A percentile compares a stretch with the other conserved stretches of the same genome.
Conservation (phyloP, 2,888 invertebrate genomes). For the Limnephilus lunatus region DNA sequence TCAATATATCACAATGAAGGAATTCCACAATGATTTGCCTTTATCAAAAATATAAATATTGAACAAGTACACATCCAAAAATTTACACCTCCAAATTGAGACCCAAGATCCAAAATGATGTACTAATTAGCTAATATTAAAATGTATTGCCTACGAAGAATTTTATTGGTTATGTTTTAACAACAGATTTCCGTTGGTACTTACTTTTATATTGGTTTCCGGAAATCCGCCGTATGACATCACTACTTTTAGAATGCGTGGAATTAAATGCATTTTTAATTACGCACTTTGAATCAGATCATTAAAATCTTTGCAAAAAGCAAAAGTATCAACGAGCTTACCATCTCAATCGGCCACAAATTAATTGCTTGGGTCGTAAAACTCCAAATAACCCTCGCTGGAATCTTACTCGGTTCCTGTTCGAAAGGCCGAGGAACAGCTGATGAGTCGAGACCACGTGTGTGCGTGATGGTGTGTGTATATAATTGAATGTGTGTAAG, state of each 20-base stretch:
- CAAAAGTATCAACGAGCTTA: neutral
- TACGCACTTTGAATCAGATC: neutral
- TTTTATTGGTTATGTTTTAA: too few species aligned
- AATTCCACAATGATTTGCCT: too few species aligned
- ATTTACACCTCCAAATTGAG: too few species aligned
- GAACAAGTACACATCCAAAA: too few species aligned
- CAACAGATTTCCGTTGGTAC: too few species aligned
- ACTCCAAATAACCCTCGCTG: neutral
- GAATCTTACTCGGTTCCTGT: constrained; percentile 24
- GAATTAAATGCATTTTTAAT: neutral
- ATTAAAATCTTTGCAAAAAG: neutral
- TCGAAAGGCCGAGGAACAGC: constrained; percentile 7
- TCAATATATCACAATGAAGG: too few species aligned
- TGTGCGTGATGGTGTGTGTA: neutral
- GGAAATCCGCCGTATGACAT: neutral
- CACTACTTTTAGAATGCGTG: neutral
- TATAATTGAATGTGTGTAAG: neutral
- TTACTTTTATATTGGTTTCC: neutral
- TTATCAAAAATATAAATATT: too few species aligned
- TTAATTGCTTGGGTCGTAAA: neutral
- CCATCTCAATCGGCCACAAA: neutral
- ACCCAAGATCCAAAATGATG: too few species aligned
- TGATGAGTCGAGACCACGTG: constrained; percentile 14
- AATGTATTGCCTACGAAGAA: too few species aligned
- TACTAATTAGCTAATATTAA: too few species aligned